Conservation (phyloP, 2,888 invertebrate genomes). For the Calliphora vomitoria region DNA sequence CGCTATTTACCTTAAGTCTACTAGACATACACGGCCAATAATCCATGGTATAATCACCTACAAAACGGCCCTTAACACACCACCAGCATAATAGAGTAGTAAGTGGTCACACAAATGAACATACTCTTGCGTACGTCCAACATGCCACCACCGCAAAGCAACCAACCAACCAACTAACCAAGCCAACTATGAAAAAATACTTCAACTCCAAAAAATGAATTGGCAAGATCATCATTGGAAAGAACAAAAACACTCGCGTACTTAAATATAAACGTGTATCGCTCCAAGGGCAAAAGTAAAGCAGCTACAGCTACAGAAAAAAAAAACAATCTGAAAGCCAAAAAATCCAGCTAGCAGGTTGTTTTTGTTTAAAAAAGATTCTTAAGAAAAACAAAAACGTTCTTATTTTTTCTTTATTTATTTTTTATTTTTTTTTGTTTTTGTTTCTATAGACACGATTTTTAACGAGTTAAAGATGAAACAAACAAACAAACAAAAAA, state of each 20-base stretch:
- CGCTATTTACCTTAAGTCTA: slow-evolving; percentile 51
- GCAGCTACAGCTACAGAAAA: slow-evolving; percentile 30
- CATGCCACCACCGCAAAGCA: slow-evolving; percentile 14
- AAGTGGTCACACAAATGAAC: slow-evolving; percentile 57
- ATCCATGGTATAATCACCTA: slow-evolving; percentile 70
- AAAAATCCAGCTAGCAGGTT: slow-evolving; percentile 73
- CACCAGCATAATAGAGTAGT: slow-evolving; percentile 67
- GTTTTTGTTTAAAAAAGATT: slow-evolving; percentile 82
- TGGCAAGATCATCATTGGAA: slow-evolving; percentile 66
- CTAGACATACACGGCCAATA: slow-evolving; percentile 69
- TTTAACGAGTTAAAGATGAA: slow-evolving; percentile 80
- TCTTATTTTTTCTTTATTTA: slow-evolving; percentile 2
- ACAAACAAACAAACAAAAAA: slow-evolving; percentile 36
- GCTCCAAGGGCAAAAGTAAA: slow-evolving; percentile 80
- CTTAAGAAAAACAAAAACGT: slow-evolving; percentile 46
- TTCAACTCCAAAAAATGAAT: slow-evolving; percentile 62
- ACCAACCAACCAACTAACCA: not conserved
- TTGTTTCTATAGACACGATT: slow-evolving; percentile 78
- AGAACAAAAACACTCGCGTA: slow-evolving; percentile 46
- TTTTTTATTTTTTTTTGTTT: not conserved
- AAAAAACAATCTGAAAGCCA: slow-evolving; percentile 41
- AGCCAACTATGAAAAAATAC: slow-evolving; percentile 15
- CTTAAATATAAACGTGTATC: slow-evolving; percentile 73
- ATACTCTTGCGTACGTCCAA: slow-evolving; percentile 21
- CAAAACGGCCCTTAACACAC: slow-evolving; percentile 70